Base-by-base conservation (phyloP, 37 sponge, comb jelly and placozoan species). In the Ephydatia muelleri region DNA sequence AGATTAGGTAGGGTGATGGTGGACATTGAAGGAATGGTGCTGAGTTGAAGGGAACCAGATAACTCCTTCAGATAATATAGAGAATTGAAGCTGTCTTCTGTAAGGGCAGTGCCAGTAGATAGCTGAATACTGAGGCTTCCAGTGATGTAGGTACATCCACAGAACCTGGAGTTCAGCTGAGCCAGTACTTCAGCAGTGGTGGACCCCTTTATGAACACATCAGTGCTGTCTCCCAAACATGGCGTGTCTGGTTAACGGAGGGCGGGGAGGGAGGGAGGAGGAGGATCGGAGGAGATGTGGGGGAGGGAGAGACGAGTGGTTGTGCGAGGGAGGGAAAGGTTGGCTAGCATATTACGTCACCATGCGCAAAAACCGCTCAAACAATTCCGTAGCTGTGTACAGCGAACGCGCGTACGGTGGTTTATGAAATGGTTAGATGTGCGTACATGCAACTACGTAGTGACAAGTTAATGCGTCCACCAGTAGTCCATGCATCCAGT, bases 81-180 rank as follows among this genome's bases (percentile, higher is more conserved):
- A 33, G 88, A 78, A 36, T 81, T 81, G 74, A 92, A 88, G 48
- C 79, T 73, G 14, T 81, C 86, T 72, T 87, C 84, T 22, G 67
- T 47, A n/a, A 91, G 71, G 11, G 71, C 69, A 66, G 23, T 0
- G 19, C 65, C 43, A 77, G 78, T 16, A 6, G n/a, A n/a, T 30
- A 72, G 71, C 29, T 76, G 36, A 65, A 92, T 85, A 12, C 34
- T 31, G 27, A 92, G 33, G 32, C 82, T 85, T 21, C 89, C 93
- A 75, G 37, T 71, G 32, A 92, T 57, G n/a, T 76, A 25, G 9
- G 32, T 80, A 65, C 93, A 92, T 19, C 93, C 93, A 82, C 93
- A 92, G 71, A 85, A 92, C 31, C 33, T 33, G 3, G 85, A 30
- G 23, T 68, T 25, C 49, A 88, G 68, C n/a, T 49, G 37, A 65